Evolutionary conservation across 2,113 vertebrate genomes (phyloP), one percentile per base, ranked within the genome.

Genomic region (Okapia johnstoni): DNA sequence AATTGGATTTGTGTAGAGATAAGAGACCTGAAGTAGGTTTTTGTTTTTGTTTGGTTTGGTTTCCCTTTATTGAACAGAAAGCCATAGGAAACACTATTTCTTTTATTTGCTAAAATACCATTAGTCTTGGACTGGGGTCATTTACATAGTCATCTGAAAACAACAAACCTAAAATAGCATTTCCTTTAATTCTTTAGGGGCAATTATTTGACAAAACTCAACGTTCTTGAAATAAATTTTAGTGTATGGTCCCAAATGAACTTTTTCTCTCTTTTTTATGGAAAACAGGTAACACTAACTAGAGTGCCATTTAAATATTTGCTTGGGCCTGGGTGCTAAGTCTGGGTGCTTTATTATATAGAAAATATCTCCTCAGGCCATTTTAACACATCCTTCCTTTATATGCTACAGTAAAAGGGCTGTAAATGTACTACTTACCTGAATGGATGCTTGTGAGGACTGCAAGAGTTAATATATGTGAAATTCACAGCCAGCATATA

Each of bases 201-300:
- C 80, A 96, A 84, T 73, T 83, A 92, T 73, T 87, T 84, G 25
- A 77, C 40, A 96, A 96, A 97, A 96, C 61, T 55, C 48, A 80
- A 48, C 14, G 81, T 61, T 87, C 79, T 15, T 55, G 66, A 93
- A 92, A 90, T n/a, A 85, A 91, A 16, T 28, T 36, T 76, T 77
- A 73, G 8, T 36, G 15, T 57, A 26, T 94, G 19, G 25, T 66
- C 6, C 55, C 36, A 16, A 92, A 88, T 85, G 28, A 76, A 77
- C 23, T 46, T 46, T 79, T 46, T 46, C 2, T 77, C 40, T 50
- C 54, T 88, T 81, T 85, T 54, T 63, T n/a, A 50, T 50, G 7
- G 17, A 30, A 77, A 94, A 96, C 2, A 84, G 52, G 16, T 76
- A 58, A 85, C 28, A 80, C 16, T 94, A 93, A n/a, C 16, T 26